Evolutionary conservation across 2,797 vertebrate genomes (phyloP).

Genomic region (Octomys mimax): DNA sequence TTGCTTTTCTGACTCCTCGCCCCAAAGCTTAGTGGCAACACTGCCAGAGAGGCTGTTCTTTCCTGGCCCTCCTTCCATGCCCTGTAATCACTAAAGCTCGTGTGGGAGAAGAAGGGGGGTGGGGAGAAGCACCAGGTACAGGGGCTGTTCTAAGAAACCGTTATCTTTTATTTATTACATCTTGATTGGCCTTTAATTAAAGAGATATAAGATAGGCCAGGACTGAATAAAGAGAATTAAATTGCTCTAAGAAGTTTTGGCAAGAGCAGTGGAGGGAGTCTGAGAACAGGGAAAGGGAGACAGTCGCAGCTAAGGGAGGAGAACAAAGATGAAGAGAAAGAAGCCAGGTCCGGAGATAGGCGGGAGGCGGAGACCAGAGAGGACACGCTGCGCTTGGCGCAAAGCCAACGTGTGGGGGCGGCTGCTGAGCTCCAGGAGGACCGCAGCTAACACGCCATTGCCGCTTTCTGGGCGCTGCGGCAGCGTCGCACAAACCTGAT

Average conservation of each 20-base stretch:
- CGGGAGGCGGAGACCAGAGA: neutral
- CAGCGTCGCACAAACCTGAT: neutral
- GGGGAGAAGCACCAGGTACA: neutral
- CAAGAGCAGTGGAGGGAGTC: neutral
- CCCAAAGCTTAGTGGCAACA: neutral
- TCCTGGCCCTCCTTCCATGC: neutral
- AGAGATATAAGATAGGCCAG: neutral
- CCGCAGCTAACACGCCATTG: neutral
- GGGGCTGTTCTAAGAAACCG: neutral
- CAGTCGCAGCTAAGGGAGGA: neutral
- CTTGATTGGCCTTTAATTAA: neutral
- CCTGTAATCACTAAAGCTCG: neutral
- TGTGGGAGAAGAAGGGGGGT: too few relatives aligned
- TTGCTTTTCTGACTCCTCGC: neutral
- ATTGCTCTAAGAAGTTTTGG: neutral
- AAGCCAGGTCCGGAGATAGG: neutral
- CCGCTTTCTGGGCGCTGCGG: neutral
- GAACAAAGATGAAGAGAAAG: neutral
- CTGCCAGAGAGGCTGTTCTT: neutral
- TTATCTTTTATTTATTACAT: conserved; percentile 1
- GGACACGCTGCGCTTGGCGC: neutral
- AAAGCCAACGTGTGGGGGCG: neutral
- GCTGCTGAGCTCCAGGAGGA: neutral
- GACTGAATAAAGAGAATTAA: conserved; percentile 14
- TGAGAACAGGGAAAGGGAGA: neutral